Base-by-base conservation (phyloP, 2,113 vertebrate genomes). In the Stercorarius parasiticus region DNA sequence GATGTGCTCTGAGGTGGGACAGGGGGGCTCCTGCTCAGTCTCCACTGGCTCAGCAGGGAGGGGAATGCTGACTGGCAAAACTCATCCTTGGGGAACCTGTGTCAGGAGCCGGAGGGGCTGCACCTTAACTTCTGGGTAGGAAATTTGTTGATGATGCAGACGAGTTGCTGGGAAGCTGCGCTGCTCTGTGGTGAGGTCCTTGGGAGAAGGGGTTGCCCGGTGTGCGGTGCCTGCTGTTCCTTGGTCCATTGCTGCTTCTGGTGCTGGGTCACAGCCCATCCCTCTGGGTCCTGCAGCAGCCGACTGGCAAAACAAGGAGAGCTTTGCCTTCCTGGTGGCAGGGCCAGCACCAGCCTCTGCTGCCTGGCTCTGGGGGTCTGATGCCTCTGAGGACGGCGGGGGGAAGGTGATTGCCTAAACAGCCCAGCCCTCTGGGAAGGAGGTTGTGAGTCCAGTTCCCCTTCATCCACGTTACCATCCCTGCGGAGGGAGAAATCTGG, bases 51-150 rank as follows among this genome's bases (percentile, higher is more conserved):
- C 18, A 18, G 36, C 36, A 22, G 58, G 73, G 73, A 58, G 71
- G 19, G 8, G 12, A 5, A 4, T 2, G 0, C 20, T 32, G 30
- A 13, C 5, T 42, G 55, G 42, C 27, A 32, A 45, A 38, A 20
- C 27, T 25, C 22, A 4, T 38, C 3, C 7, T 20, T 34, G 19
- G 70, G 23, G 23, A 23, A 45, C 22, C 15, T 45, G 50, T 25
- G 4, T 43, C 18, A 73, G 67, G 52, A 59, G 74, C 16, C 13
- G 15, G 34, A 73, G 67, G 53, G 38, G 25, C 34, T 27, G 66
- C 34, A 21, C 52, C 22, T 73, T 45, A 25, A 22, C 15, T 34
- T 17, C 43, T n/a, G 25, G 12, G 36, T 29, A 25, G 52, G 53
- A 43, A 38, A 38, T 18, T 4, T 19, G 40, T 10, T 34, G 78